Evolutionary conservation across 2,797 vertebrate genomes (phyloP).

Genomic region (Cyclopterus lumpus): DNA sequence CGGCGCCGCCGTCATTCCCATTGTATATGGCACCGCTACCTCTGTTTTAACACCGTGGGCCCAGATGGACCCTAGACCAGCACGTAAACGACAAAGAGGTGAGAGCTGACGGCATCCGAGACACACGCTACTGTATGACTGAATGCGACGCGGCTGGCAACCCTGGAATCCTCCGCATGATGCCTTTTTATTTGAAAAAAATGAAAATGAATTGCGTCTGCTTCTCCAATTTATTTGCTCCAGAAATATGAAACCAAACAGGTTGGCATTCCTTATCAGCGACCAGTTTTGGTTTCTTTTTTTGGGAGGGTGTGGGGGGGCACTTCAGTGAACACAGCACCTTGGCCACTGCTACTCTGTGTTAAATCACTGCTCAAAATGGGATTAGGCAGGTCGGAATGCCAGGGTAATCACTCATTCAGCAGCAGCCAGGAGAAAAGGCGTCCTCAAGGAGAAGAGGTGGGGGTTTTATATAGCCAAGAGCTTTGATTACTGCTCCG

Average conservation of each 20-base stretch:
- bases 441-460: conserved; percentile 74
- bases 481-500: conserved; percentile 81
- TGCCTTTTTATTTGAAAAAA: neutral
- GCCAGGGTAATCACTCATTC: conserved; percentile 79
- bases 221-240: conserved; percentile 12
- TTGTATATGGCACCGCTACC: neutral
- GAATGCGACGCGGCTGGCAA: neutral
- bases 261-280: conserved; percentile 37
- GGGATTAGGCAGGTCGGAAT: conserved; percentile 82
- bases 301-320: neutral
- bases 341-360: conserved; percentile 52
- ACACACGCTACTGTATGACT: conserved; percentile 5
- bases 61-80: conserved; percentile 47
- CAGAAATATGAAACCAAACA: conserved; percentile 25
- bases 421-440: conserved; percentile 75
- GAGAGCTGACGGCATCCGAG: conserved; percentile 50
- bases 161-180: conserved; percentile 11
- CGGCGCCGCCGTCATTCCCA: conserved; percentile 1
- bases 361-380: conserved; percentile 82
- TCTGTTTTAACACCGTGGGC: neutral
- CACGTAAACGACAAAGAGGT: conserved; percentile 43
- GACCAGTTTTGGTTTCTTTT: conserved; percentile 7
- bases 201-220: conserved; percentile 16
- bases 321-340: conserved; percentile 37
- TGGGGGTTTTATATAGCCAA: conserved; percentile 78